Evolutionary conservation across 2,888 invertebrate genomes (phyloP).

Genomic region (Belgica antarctica): DNA sequence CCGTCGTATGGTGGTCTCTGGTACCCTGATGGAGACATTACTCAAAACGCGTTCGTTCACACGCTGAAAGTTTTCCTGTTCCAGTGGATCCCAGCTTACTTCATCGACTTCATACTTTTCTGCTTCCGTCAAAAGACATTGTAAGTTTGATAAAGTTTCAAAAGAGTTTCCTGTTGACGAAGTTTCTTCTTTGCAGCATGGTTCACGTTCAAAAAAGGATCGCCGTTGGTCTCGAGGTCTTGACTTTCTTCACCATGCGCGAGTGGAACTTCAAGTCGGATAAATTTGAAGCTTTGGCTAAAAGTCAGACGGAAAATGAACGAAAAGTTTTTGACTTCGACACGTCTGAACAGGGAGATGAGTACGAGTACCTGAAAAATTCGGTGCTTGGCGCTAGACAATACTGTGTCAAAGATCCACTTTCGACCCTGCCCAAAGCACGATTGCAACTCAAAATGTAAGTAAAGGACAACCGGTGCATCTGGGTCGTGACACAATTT

Average conservation of each 20-base stretch:
- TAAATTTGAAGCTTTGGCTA: conserved; percentile 56
- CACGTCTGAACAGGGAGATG: background rate
- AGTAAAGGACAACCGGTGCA: conserved; percentile 47
- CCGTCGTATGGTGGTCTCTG: conserved; percentile 85
- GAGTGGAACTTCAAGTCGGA: conserved; percentile 80
- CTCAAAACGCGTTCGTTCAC: conserved; percentile 63
- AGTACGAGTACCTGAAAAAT: conserved; percentile 63
- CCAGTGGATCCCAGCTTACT: conserved; percentile 76
- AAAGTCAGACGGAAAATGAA: background rate
- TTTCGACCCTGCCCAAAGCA: conserved; percentile 72
- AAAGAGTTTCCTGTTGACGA: too few species aligned
- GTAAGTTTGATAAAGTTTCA: conserved; percentile 61
- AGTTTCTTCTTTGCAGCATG: conserved; percentile 63
- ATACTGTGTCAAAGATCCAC: conserved; percentile 83
- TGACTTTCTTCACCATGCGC: conserved; percentile 87
- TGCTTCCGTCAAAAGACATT: conserved; percentile 75
- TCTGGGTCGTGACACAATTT: background rate
- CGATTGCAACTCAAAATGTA: conserved; percentile 73
- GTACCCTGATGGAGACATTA: conserved; percentile 69
- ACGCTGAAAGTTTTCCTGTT: conserved; percentile 71
- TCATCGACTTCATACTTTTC: conserved; percentile 76
- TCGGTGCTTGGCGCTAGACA: conserved; percentile 79
- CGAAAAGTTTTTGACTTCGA: conserved; percentile 28
- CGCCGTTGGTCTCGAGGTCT: conserved; percentile 70
- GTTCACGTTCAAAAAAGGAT: conserved; percentile 73